Base-by-base conservation (phyloP, 53 echinoderm and acorn worm species). In the Stichopus horrens region DNA sequence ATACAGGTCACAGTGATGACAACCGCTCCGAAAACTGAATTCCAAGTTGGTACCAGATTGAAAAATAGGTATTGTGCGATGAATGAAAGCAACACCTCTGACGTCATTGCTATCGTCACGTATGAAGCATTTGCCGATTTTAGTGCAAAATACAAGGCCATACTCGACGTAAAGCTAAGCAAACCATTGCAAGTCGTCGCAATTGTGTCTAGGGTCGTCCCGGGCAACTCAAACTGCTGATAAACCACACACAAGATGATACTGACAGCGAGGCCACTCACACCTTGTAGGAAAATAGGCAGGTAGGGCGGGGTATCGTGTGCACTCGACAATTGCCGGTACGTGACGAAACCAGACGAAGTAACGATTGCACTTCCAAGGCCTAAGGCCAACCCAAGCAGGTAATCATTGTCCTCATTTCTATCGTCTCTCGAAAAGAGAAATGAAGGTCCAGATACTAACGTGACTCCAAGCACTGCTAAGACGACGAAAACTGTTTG, bases 101-200 rank as follows among this genome's bases (percentile, higher is more conserved):
- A 81, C 58, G 81, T 81, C 81, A 81, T 81, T 9, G 81, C 81
- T n/a, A 58, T 81, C 8, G 81, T 81, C 20, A 81, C 81, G 58
- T 81, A 81, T 7, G 81, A 81, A 2, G 81, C 81, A 9, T 81
- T 81, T 5, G 56, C 81, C 11, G 19, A 55, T 57, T 58, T 20
- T 11, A 81, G 23, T 21, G 81, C 81, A 21, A 81, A 58, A 58
- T 21, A 81, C 57, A 53, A 56, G 4, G 21, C 9, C 11, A 57
- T 58, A 53, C 22, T 8, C 3, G 81, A 81, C 9, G 56, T 21
- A 56, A 81, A 81, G 81, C 81, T 81, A 57, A 81, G 20, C 18
- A 55, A 81, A 3, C 81, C 81, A 22, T 57, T 81, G 11, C 18
- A 53, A 10, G 22, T 57, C 18, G 11, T 57, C 55, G 18, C 22